These are phyloP conservation scores for Tinamus major DNA, from an alignment of 2,797 vertebrate genomes.

Conservation along the genomic window DNA sequence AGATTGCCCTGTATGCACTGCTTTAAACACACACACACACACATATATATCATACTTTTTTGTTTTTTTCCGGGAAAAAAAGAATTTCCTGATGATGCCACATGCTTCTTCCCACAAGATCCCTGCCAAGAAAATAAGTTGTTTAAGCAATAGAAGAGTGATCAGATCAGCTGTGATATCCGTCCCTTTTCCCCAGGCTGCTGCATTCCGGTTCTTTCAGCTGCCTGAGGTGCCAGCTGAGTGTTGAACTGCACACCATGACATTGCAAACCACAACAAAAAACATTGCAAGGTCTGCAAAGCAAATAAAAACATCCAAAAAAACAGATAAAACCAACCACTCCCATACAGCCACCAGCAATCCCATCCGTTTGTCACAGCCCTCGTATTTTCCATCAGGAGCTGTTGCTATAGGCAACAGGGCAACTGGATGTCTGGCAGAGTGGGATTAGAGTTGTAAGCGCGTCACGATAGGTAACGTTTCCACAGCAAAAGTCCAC, in stretches of 20 bases:
- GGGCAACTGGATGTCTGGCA: not conserved
- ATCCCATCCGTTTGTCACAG: not conserved
- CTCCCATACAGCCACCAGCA: not conserved
- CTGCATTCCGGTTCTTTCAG: not conserved
- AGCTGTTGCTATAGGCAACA: slow-evolving; percentile 7
- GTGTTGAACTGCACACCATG: not conserved
- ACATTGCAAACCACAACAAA: not conserved
- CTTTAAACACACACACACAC: not conserved
- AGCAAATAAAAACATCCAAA: too few relatives aligned
- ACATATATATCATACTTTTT: not conserved
- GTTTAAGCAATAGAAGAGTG: not conserved
- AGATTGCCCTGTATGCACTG: not conserved
- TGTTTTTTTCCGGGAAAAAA: not conserved
- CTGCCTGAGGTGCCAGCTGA: not conserved
- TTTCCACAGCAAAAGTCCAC: not conserved
- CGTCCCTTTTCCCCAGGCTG: not conserved
- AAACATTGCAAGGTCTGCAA: not conserved
- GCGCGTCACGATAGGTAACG: not conserved
- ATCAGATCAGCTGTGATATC: not conserved
- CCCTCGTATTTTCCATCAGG: not conserved
- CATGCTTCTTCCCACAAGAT: not conserved
- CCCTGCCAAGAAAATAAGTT: slow-evolving; percentile 34
- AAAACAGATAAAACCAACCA: not conserved
- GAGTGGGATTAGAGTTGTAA: not conserved
- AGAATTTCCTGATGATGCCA: not conserved